Percentiles rank a stretch among this genome's conserved stretches.
Evolutionary conservation across 1,140 invertebrate genomes (phyloP).

Genomic region (Octopus bimaculoides): DNA sequence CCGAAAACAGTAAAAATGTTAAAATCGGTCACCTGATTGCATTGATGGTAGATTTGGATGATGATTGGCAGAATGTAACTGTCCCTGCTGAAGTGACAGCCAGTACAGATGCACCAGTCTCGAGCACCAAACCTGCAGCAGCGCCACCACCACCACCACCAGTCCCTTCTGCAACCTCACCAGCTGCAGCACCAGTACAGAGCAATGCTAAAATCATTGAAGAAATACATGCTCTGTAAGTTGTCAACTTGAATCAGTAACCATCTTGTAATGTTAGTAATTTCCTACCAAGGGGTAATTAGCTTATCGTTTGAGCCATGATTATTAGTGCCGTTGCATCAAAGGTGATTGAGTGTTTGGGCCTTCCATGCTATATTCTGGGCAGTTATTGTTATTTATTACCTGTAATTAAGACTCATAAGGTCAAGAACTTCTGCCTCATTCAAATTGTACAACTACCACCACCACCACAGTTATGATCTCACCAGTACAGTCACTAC

Average conservation of each 20-base stretch:
- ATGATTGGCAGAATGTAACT: conserved; percentile 69
- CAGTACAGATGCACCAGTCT: conserved; percentile 50
- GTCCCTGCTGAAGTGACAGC: conserved; percentile 37
- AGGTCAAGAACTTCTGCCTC: too few species aligned
- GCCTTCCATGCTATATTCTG: too few species aligned
- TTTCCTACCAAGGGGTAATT: too few species aligned
- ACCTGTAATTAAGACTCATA: too few species aligned
- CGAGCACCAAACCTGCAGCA: conserved; percentile 8
- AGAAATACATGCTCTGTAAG: not conserved
- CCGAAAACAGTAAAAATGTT: conserved; percentile 78
- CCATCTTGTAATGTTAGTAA: too few species aligned
- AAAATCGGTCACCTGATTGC: conserved; percentile 83
- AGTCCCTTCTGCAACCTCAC: not conserved
- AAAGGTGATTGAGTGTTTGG: too few species aligned
- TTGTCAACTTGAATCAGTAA: not conserved
- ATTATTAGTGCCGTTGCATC: too few species aligned
- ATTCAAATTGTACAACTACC: too few species aligned
- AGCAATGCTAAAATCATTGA: not conserved
- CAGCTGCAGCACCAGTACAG: not conserved
- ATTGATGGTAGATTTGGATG: conserved; percentile 79
- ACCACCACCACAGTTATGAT: too few species aligned
- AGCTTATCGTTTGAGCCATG: too few species aligned
- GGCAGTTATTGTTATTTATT: too few species aligned
- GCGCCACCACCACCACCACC: conserved; percentile 20
- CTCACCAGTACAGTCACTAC: too few species aligned